These are phyloP conservation scores for Oegoconia quadripuncta DNA, from an alignment of 2,888 invertebrate genomes.

Conservation along the genomic window DNA sequence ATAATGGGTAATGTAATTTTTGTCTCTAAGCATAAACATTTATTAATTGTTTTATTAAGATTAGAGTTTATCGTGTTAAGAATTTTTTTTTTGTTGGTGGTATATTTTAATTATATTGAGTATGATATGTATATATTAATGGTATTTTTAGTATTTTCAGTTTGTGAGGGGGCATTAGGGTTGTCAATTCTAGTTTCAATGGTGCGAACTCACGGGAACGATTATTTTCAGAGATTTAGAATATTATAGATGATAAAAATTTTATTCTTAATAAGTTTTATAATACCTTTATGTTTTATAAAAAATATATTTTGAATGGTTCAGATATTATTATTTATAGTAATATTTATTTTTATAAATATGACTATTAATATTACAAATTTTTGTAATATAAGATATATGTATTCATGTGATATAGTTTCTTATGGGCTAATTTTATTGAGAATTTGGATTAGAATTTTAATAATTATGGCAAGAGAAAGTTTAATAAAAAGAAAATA, in stretches of 20 bases:
- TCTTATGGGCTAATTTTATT: constrained; percentile 78
- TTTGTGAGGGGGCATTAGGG: constrained; percentile 83
- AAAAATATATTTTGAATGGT: constrained; percentile 75
- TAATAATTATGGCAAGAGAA: constrained; percentile 80
- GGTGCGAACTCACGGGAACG: constrained; percentile 81
- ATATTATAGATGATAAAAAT: constrained; percentile 79
- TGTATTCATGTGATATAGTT: constrained; percentile 69
- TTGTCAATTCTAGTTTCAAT: constrained; percentile 80
- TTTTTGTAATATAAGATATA: constrained; percentile 60
- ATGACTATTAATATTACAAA: constrained; percentile 45
- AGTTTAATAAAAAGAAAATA: constrained; percentile 59
- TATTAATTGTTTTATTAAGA: constrained; percentile 79
- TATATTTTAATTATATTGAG: constrained; percentile 62
- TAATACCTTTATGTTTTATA: constrained; percentile 73
- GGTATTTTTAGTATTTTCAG: constrained; percentile 81
- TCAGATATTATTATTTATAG: constrained; percentile 69
- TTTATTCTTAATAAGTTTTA: constrained; percentile 66
- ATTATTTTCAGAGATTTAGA: constrained; percentile 80
- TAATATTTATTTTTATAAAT: constrained; percentile 71
- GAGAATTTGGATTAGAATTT: constrained; percentile 79
- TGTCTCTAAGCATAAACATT: constrained; percentile 78
- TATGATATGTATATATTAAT: constrained; percentile 78
- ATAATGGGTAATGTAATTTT: constrained; percentile 72
- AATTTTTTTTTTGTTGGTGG: constrained; percentile 72
- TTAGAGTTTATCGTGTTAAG: constrained; percentile 81